Percentiles rank a stretch among this genome's conserved stretches.
Conservation (phyloP, 1,140 invertebrate genomes). For the Diorhabda elongata region DNA sequence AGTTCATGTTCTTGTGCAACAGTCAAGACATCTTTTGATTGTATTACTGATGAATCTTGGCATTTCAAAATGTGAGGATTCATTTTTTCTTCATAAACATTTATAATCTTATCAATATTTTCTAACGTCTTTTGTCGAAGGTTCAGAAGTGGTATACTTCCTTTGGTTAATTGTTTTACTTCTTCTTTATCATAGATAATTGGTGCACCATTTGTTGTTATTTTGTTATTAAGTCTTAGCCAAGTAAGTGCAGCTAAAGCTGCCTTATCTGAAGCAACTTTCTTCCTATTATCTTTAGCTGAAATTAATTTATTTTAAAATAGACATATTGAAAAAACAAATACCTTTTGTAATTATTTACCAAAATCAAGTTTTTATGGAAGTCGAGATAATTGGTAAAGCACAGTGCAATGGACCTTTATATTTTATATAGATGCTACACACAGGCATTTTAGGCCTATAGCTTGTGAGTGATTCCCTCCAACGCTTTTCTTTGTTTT, state of each 20-base stretch:
- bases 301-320: not conserved
- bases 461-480: no score
- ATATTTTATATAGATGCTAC: no score
- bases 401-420: no score
- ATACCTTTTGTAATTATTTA: not conserved
- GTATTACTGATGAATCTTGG: not conserved
- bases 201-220: conserved; percentile 38
- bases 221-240: conserved; percentile 35
- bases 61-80: conserved; percentile 19
- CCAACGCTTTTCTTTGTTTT: no score
- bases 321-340: not conserved
- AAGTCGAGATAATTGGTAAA: no score
- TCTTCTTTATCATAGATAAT: conserved; percentile 38
- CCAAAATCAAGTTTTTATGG: no score
- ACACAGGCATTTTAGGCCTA: no score
- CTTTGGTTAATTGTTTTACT: conserved; percentile 32
- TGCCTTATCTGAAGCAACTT: conserved; percentile 39
- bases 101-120: conserved; percentile 33
- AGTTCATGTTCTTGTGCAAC: conserved; percentile 16
- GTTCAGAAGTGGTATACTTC: conserved; percentile 30
- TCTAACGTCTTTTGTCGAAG: conserved; percentile 26
- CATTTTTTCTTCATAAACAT: conserved; percentile 35
- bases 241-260: conserved; percentile 35
- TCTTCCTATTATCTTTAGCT: conserved; percentile 34
- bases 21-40: conserved; percentile 14